Conservation (phyloP, 2,113 vertebrate species). For the Esox niger region DNA sequence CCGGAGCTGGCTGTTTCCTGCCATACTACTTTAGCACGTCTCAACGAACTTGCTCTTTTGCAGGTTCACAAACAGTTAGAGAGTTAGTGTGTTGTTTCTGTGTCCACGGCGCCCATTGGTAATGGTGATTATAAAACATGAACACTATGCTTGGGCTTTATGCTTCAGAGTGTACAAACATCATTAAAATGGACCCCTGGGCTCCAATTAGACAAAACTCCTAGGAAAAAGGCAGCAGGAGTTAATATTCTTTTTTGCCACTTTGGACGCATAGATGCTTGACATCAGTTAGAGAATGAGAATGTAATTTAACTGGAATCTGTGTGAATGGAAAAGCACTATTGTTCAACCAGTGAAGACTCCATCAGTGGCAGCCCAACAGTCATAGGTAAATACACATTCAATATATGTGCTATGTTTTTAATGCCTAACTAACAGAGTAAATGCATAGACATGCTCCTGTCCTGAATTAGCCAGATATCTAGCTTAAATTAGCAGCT, state of each 20-base stretch:
- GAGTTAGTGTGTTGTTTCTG: not conserved
- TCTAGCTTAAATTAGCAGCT: no score
- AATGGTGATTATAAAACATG: conserved; percentile 16
- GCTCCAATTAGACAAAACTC: conserved; percentile 14
- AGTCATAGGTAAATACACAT: no score
- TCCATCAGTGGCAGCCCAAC: no score
- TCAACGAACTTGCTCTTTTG: not conserved
- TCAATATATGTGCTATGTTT: no score
- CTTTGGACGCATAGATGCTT: conserved; percentile 4
- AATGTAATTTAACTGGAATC: not conserved
- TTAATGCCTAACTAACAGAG: no score
- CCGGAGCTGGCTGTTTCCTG: no score
- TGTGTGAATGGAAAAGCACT: not conserved
- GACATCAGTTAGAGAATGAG: not conserved
- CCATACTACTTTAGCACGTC: not conserved
- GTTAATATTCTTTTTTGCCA: not conserved
- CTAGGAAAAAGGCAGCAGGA: not conserved
- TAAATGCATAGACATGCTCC: no score
- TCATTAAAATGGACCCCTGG: conserved; percentile 29
- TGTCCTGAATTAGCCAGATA: no score
- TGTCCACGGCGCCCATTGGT: conserved; percentile 8
- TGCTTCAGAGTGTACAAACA: conserved; percentile 11
- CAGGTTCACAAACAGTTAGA: not conserved
- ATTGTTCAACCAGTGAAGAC: not conserved
- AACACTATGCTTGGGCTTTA: conserved; percentile 11